Evolutionary conservation across 1,140 invertebrate species (phyloP), one percentile per base, ranked within the genome.

Genomic region (Caenorhabditis tropicalis): DNA sequence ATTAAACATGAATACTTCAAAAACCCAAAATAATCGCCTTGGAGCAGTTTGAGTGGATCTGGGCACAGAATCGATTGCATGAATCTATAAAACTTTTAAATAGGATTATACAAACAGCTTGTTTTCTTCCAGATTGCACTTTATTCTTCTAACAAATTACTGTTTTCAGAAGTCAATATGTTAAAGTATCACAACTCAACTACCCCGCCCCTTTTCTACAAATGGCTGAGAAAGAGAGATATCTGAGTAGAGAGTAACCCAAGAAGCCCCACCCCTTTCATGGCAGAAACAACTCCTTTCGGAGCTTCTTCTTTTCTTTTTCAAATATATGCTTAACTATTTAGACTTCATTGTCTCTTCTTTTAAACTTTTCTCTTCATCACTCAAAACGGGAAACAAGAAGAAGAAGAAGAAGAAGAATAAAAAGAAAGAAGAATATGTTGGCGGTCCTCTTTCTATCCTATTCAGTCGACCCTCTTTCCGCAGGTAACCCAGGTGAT

Each of bases 401-500:
- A 29, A 27, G 9, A 60, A 60, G n/a, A 65, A 33, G 36, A 74
- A 56, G 51, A 56, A 74, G 65, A 74, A 46, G 65, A 74, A 74
- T 74, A 74, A 74, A 74, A 74, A 39, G 36, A 74, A 74, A 74
- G 19, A 74, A 74, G 65, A 74, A 74, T 74, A 43, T 36, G 65
- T 43, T 24, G n/a, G n/a, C 10, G 65, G 36, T 36, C 19, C 31
- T 65, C 58, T 33, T 24, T 46, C n/a, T 19, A 27, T n/a, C 7
- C 60, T 70, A 70, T 70, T 70, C 60, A 70, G n/a, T n/a, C 39
- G 60, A n/a, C 15, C 12, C 36, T 9, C 21, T 27, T 27, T 29
- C 65, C 65, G 65, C 43, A 74, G 65, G 65, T 74, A 74, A 74
- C 65, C 65, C 65, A 74, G 65, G 65, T 74, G 65, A 74, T 74